Percentiles rank a stretch among this genome's conserved stretches.
phyloP scores from a whole-genome alignment of 2,113 vertebrate genomes.

The Mus musculus region DNA sequence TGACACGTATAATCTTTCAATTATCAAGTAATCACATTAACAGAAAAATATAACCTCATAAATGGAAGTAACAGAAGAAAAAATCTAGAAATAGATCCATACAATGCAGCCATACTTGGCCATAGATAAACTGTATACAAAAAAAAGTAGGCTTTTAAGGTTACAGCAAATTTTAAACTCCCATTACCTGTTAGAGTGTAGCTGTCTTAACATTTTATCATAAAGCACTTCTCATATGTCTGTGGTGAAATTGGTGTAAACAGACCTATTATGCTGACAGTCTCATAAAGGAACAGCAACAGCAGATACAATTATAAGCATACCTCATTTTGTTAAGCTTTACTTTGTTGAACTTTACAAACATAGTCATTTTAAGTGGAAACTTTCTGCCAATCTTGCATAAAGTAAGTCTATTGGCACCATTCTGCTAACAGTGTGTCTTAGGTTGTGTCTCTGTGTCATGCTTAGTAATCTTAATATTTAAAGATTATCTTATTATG shows the following conservation, averaged over 20 bases:
- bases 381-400: neutral
- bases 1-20: neutral
- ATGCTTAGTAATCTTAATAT: neutral
- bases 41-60: neutral
- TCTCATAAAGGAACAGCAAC: neutral
- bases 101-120: neutral
- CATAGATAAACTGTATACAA: neutral
- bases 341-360: neutral
- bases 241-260: neutral
- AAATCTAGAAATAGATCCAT: neutral
- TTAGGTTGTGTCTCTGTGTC: neutral
- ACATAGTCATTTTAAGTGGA: neutral
- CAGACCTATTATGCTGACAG: neutral
- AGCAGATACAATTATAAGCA: neutral
- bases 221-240: neutral
- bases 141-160: neutral
- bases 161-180: neutral
- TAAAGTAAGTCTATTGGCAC: neutral
- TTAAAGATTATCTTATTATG: neutral
- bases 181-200: too few species aligned
- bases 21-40: neutral
- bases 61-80: neutral
- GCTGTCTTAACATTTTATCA: neutral
- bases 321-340: neutral
- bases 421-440: too few species aligned